These are phyloP conservation scores for Macrostomum cliftonense DNA, from an alignment of 2,888 invertebrate genomes.

Conservation along the genomic window DNA sequence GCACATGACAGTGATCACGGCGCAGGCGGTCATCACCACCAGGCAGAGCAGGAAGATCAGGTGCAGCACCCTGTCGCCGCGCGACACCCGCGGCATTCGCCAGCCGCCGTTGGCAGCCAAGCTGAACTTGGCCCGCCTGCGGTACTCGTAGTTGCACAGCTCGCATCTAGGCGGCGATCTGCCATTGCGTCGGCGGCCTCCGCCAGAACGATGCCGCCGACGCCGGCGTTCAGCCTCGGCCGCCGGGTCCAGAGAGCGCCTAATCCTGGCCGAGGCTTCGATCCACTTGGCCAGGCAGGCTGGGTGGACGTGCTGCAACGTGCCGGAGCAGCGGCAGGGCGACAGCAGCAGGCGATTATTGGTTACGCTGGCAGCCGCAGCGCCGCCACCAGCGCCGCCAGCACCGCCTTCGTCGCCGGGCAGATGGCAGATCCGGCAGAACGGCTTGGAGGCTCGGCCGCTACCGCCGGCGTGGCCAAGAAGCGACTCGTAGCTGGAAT, in stretches of 20 bases:
- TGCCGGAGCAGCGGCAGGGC: slow-evolving; percentile 43
- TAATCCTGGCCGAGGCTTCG: background rate
- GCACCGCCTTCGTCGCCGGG: slow-evolving; percentile 17
- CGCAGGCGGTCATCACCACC: slow-evolving; percentile 41
- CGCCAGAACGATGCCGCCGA: too few species aligned
- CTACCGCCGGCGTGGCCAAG: slow-evolving; percentile 5
- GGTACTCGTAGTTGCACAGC: slow-evolving; percentile 42
- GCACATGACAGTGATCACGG: slow-evolving; percentile 41
- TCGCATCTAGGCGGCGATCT: slow-evolving; percentile 39
- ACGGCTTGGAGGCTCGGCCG: slow-evolving; percentile 18
- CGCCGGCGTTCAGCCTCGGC: too few species aligned
- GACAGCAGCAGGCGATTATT: slow-evolving; percentile 36
- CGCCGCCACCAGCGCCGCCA: background rate
- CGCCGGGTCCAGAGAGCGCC: too few species aligned
- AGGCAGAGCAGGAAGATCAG: slow-evolving; percentile 39
- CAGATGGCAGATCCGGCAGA: slow-evolving; percentile 43
- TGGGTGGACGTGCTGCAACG: slow-evolving; percentile 42
- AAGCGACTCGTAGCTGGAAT: background rate
- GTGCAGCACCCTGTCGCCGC: slow-evolving; percentile 41
- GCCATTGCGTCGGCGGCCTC: too few species aligned
- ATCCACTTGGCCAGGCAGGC: slow-evolving; percentile 40
- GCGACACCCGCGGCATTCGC: slow-evolving; percentile 39
- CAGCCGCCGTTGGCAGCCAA: slow-evolving; percentile 18
- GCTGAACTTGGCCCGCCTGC: slow-evolving; percentile 40
- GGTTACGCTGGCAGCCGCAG: slow-evolving; percentile 20